Percentiles rank a stretch among this genome's conserved stretches.
These are phyloP conservation scores for Platichthys stellatus DNA, from an alignment of 2,113 vertebrate species.

Conservation along the genomic window DNA sequence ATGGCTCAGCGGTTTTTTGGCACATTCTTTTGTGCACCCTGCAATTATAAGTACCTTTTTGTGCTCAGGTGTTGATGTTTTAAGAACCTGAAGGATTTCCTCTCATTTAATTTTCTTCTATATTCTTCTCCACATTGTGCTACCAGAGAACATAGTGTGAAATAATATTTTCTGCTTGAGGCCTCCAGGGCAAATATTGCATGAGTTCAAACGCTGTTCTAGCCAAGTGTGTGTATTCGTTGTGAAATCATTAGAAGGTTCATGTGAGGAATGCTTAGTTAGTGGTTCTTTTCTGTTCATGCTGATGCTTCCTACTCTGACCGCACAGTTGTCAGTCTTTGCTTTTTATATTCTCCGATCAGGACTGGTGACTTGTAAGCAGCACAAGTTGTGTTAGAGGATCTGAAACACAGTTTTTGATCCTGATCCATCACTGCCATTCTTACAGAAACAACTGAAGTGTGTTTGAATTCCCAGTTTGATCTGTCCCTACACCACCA, in stretches of 20 bases:
- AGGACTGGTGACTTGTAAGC: conserved; percentile 7
- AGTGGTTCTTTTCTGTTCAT: conserved; percentile 45
- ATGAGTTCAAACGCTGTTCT: conserved; percentile 74
- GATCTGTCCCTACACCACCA: conserved; percentile 7
- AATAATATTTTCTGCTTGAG: conserved; percentile 51
- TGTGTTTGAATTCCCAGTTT: conserved; percentile 20
- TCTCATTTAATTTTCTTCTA: conserved; percentile 47
- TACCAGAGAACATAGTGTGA: conserved; percentile 60
- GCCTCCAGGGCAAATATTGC: conserved; percentile 66
- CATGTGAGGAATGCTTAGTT: conserved; percentile 62
- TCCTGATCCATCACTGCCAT: conserved; percentile 44
- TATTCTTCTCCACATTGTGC: conserved; percentile 68
- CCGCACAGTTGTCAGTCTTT: conserved; percentile 26
- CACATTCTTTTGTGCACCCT: conserved; percentile 71
- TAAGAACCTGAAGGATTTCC: conserved; percentile 59
- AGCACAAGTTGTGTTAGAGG: not conserved
- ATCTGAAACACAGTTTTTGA: conserved; percentile 1
- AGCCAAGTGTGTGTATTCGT: conserved; percentile 68
- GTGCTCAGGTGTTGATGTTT: conserved; percentile 76
- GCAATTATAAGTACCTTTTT: conserved; percentile 64
- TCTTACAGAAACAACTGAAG: conserved; percentile 16
- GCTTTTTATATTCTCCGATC: conserved; percentile 27
- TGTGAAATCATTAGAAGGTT: conserved; percentile 63
- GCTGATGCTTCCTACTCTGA: conserved; percentile 41
- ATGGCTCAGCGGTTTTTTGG: conserved; percentile 59